A percentile compares a stretch with the other conserved stretches of the same genome.
Evolutionary conservation across 1,140 invertebrate genomes (phyloP).

Genomic region (Drosophila serrata): DNA sequence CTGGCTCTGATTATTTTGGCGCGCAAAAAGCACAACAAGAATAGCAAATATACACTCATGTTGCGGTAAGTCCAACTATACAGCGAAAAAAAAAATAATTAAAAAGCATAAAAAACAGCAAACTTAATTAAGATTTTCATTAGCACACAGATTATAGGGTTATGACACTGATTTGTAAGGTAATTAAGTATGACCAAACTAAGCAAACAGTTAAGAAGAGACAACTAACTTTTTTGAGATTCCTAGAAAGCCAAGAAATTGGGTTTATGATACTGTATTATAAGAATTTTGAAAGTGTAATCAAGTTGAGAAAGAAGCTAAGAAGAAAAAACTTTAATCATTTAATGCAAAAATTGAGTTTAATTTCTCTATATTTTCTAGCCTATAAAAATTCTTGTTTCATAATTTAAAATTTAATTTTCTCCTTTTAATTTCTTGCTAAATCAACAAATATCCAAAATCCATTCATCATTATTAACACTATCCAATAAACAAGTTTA

Average conservation of each 20-base stretch:
- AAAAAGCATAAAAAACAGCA: not conserved
- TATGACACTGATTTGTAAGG: not conserved
- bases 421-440: not conserved
- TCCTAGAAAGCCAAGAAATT: not conserved
- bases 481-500: not conserved
- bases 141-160: not conserved
- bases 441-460: not conserved
- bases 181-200: not conserved
- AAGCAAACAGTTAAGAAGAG: not conserved
- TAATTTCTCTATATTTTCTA: too few relatives aligned
- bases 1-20: constrained; percentile 82
- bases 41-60: constrained; percentile 92
- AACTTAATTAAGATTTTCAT: not conserved
- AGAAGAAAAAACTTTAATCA: too few relatives aligned
- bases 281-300: not conserved
- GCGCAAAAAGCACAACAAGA: constrained; percentile 88
- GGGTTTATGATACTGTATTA: not conserved
- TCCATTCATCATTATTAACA: not conserved
- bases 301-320: too few relatives aligned
- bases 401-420: not conserved
- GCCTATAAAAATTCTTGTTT: too few relatives aligned
- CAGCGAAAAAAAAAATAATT: not conserved
- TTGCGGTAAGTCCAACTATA: constrained; percentile 86
- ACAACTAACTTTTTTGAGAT: too few relatives aligned
- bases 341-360: too few relatives aligned